Base-by-base conservation (phyloP, 1,140 invertebrate genomes). In the Plectus sambesii region DNA sequence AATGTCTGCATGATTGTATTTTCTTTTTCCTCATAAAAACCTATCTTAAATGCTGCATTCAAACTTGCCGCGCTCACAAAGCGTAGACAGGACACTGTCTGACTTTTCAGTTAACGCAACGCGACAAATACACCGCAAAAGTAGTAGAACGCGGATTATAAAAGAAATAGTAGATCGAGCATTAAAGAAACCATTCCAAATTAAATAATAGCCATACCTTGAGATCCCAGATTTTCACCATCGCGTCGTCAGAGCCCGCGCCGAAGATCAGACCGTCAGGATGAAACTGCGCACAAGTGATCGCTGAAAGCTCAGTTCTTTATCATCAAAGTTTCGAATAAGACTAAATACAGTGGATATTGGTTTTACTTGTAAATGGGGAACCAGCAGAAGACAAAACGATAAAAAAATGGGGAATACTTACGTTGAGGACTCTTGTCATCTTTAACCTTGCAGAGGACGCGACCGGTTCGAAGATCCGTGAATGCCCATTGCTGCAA, bases 201-300 rank as follows among this genome's bases (percentile, higher is more conserved):
- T n/a, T n/a, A n/a, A n/a, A n/a, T n/a, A n/a, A n/a, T n/a, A n/a
- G n/a, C n/a, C n/a, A n/a, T n/a, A n/a, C 92, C 92, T 97, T 97
- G 56, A 99, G 76, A 79, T 99, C 93, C 94, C 94, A 99, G 71
- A 99, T 98, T 73, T 96, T 96, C 2, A 96, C 85, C 66, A 89
- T 80, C 0, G 88, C 87, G 74, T 94, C 88, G 19, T 84, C 82
- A 0, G 89, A 94, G 19, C 94, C 94, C 19, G 89, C 96, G 41
- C 89, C 94, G 73, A 98, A 97, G 74, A 99, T 97, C 24, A 98
- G 77, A 66, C 94, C 94, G 72, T 99, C 94, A 46, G 94, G 94
- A 78, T 99, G 94, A 70, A 98, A 94, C 70, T 98, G 88, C 1
- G 89, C 92, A n/a, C 88, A 92, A 1, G 90, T 96, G 23, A 98